Evolutionary conservation across 2,888 invertebrate genomes (phyloP).

Genomic region (Caenorhabditis imperialis): DNA sequence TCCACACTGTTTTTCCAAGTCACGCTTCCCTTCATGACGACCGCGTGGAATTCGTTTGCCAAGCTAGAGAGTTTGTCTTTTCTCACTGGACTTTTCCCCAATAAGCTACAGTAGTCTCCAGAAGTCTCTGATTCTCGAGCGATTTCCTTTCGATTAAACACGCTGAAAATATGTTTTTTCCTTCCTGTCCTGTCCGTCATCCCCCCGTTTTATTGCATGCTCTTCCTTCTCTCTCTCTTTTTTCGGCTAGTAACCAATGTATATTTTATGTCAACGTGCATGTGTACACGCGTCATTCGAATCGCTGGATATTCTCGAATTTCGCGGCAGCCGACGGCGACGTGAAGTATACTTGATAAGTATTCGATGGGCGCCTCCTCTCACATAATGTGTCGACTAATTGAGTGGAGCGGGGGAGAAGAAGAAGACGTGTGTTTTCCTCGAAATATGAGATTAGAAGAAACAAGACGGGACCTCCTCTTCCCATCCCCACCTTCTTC

Average conservation of each 20-base stretch:
- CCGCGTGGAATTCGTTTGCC: conserved; percentile 39
- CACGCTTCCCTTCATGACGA: conserved; percentile 49
- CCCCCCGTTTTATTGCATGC: conserved; percentile 36
- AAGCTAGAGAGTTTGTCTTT: conserved; percentile 39
- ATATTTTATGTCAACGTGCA: conserved; percentile 34
- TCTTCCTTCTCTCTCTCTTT: neutral
- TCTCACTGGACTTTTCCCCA: too few species aligned
- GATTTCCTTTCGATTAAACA: too few species aligned
- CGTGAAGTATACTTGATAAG: conserved; percentile 47
- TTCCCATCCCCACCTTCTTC: neutral
- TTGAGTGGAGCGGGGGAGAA: too few species aligned
- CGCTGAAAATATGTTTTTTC: too few species aligned
- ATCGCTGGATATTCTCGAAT: conserved; percentile 40
- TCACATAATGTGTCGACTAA: conserved; percentile 45
- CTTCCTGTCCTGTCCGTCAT: neutral
- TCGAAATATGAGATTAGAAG: conserved; percentile 49
- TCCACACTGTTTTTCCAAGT: conserved; percentile 43
- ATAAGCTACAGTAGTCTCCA: too few species aligned
- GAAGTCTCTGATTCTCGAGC: too few species aligned
- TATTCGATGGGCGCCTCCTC: conserved; percentile 19
- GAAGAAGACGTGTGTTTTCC: conserved; percentile 31
- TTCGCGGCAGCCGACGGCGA: conserved; percentile 11
- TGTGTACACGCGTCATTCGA: conserved; percentile 51
- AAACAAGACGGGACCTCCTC: conserved; percentile 10
- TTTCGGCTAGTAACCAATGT: conserved; percentile 8